Evolutionary conservation across 2,888 invertebrate genomes (phyloP).

Genomic region (Epsilonema sp.): DNA sequence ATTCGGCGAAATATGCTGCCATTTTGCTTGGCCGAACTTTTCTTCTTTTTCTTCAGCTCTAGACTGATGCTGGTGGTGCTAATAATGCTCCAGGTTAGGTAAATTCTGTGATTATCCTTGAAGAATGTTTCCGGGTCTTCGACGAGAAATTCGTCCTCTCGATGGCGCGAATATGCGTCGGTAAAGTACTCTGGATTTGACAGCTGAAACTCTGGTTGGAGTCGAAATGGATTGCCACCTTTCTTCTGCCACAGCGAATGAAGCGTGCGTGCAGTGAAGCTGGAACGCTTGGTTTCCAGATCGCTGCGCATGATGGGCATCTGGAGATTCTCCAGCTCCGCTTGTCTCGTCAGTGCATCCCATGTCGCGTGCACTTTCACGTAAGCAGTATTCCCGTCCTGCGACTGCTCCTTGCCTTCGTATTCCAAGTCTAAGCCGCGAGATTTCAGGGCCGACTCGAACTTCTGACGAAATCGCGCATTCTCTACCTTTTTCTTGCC

Average conservation of each 20-base stretch:
- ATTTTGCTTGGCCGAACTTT: background rate
- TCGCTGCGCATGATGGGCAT: constrained; percentile 6
- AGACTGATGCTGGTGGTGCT: background rate
- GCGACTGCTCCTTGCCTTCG: constrained; percentile 4
- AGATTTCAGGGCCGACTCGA: constrained; percentile 4
- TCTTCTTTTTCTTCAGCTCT: background rate
- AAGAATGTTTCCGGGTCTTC: constrained; percentile 2
- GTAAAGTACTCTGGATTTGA: constrained; percentile 2
- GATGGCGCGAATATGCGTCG: constrained; percentile 3
- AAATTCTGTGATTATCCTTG: background rate
- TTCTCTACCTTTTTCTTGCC: background rate
- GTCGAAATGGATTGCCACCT: background rate
- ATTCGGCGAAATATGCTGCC: background rate
- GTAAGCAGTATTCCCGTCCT: constrained; percentile 6
- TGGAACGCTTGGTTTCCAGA: background rate
- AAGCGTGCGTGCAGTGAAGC: background rate
- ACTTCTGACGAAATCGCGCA: constrained; percentile 5
- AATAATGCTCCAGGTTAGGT: constrained; percentile 6
- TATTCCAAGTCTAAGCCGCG: constrained; percentile 8
- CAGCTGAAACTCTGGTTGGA: background rate
- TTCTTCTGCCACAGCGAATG: background rate
- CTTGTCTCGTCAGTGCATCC: constrained; percentile 4
- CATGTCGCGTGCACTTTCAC: constrained; percentile 5
- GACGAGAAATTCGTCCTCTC: background rate
- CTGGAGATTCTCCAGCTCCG: constrained; percentile 5